These are phyloP conservation scores for Patella caerulea DNA, from an alignment of 2,888 invertebrate genomes.

Conservation along the genomic window DNA sequence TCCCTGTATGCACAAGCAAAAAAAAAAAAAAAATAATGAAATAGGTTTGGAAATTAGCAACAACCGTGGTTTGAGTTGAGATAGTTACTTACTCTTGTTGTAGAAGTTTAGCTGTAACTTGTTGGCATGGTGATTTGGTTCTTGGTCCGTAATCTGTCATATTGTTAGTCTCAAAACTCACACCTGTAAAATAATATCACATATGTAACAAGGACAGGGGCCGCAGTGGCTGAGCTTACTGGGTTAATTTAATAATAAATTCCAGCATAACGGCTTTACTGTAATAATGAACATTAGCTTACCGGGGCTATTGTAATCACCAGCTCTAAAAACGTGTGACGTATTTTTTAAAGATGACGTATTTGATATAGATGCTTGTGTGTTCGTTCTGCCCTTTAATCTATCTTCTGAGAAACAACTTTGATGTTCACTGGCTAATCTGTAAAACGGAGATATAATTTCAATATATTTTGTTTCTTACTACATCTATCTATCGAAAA, in stretches of 20 bases:
- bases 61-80: too few relatives aligned
- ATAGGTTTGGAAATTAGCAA: too few relatives aligned
- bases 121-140: constrained; percentile 50
- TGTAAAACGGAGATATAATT: constrained; percentile 24
- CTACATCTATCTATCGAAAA: too few relatives aligned
- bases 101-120: constrained; percentile 30
- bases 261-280: too few relatives aligned
- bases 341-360: constrained; percentile 40
- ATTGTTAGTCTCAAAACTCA: constrained; percentile 48
- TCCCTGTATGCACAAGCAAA: too few relatives aligned
- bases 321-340: constrained; percentile 57
- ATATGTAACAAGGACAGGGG: background rate
- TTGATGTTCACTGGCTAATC: constrained; percentile 54
- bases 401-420: constrained; percentile 38
- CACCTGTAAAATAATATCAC: constrained; percentile 40
- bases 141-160: constrained; percentile 54
- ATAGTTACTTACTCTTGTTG: constrained; percentile 23
- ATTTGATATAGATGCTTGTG: background rate
- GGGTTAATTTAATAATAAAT: too few relatives aligned
- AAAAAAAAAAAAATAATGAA: too few relatives aligned
- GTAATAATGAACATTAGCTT: background rate
- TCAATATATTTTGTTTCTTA: background rate
- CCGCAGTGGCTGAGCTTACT: too few relatives aligned
- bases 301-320: constrained; percentile 59
- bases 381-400: background rate